These are phyloP conservation scores for Copsychus sechellarum DNA, from an alignment of 2,113 vertebrate species.

Conservation along the genomic window DNA sequence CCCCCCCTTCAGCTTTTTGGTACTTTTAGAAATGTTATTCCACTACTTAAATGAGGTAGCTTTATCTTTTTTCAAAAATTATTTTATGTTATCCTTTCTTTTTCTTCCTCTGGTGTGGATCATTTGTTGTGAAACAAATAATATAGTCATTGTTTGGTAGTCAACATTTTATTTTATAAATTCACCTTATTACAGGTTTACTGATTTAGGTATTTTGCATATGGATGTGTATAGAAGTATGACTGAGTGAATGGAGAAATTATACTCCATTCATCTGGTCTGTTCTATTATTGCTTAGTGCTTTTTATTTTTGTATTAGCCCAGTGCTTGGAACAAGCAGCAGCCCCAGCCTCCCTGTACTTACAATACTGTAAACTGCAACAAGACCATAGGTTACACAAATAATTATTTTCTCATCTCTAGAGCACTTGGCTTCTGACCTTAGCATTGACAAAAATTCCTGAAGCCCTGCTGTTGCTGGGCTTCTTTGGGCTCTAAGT, in stretches of 20 bases:
- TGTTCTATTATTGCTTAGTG: neutral
- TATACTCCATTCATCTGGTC: neutral
- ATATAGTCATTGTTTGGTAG: neutral
- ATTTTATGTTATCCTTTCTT: neutral
- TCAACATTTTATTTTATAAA: neutral
- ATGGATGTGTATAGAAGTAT: too few relatives aligned
- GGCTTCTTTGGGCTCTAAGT: neutral
- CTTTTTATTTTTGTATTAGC: neutral
- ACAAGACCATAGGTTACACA: neutral
- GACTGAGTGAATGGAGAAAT: neutral
- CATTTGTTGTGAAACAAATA: neutral
- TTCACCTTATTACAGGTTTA: neutral
- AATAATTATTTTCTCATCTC: neutral
- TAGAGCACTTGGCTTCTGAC: neutral
- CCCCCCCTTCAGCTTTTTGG: rapidly evolving
- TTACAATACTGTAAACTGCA: neutral
- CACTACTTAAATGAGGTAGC: neutral
- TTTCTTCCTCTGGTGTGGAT: neutral
- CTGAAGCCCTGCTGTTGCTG: neutral
- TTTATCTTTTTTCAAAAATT: neutral
- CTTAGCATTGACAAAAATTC: neutral
- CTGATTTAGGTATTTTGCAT: neutral
- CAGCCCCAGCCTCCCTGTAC: neutral
- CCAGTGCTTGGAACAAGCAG: neutral
- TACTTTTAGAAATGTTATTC: neutral